Evolutionary conservation across 2,113 vertebrate species (phyloP).

Genomic region (Heptranchias perlo): DNA sequence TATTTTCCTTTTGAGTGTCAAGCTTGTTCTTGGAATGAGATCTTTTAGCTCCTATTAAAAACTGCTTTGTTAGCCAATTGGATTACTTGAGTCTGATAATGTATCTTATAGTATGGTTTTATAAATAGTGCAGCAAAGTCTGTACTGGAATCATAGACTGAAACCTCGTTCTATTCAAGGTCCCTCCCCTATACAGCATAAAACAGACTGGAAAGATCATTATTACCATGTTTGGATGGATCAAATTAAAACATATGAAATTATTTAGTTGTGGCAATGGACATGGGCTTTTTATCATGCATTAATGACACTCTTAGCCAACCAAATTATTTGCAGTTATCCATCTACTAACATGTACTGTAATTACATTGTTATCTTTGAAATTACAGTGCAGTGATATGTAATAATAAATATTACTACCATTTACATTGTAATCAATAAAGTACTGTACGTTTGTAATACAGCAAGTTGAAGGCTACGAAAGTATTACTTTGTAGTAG

Average conservation of each 20-base stretch:
- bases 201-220: background rate
- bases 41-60: background rate
- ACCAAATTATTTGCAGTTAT: background rate
- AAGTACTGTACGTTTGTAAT: background rate
- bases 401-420: background rate
- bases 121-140: background rate
- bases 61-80: background rate
- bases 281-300: background rate
- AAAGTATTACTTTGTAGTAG: background rate
- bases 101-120: background rate
- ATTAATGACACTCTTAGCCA: background rate
- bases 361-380: background rate
- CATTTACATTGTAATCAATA: background rate
- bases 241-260: background rate
- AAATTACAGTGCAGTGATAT: background rate
- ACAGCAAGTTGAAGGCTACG: background rate
- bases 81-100: background rate
- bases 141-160: background rate
- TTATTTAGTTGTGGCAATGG: background rate
- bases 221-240: background rate
- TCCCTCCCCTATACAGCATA: background rate
- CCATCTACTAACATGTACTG: background rate
- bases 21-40: background rate
- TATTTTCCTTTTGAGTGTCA: background rate
- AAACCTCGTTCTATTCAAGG: background rate